Conservation (phyloP, 2,888 invertebrate genomes). For the Latrodectus hesperus region DNA sequence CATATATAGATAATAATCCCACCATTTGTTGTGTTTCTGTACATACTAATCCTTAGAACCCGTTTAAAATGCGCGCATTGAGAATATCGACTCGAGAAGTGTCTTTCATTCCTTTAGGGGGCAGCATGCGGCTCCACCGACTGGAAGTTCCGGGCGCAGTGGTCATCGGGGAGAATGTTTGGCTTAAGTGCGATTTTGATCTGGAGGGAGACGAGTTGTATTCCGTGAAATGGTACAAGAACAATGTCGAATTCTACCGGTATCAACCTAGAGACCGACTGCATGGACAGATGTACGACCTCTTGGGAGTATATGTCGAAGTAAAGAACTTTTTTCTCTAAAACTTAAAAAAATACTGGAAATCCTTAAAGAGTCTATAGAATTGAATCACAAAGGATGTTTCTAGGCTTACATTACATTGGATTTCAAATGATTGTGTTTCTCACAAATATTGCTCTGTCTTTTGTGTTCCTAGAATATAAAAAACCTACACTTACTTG, state of each 20-base stretch:
- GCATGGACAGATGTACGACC: slow-evolving; percentile 84
- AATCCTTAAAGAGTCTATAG: not conserved
- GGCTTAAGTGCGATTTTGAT: slow-evolving; percentile 71
- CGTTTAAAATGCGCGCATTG: no score
- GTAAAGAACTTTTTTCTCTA: slow-evolving; percentile 79
- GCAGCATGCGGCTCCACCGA: slow-evolving; percentile 50
- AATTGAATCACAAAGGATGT: not conserved
- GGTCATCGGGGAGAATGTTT: slow-evolving; percentile 63
- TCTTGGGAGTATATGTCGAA: slow-evolving; percentile 88
- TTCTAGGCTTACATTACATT: not conserved
- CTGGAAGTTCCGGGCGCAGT: slow-evolving; percentile 67
- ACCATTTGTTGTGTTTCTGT: no score
- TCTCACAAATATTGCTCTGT: not conserved
- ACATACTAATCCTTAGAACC: no score
- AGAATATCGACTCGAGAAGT: no score
- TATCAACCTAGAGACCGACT: slow-evolving; percentile 88
- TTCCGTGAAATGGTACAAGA: slow-evolving; percentile 71
- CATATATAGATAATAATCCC: no score
- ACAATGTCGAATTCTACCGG: slow-evolving; percentile 85
- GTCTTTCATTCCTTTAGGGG: slow-evolving; percentile 15
- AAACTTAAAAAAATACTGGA: not conserved
- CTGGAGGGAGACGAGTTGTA: slow-evolving; percentile 70
- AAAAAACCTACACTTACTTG: no score
- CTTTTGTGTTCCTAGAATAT: not conserved
- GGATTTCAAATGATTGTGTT: not conserved